These are phyloP conservation scores for Andrena praecox DNA, from an alignment of 2,888 invertebrate genomes.

Conservation along the genomic window DNA sequence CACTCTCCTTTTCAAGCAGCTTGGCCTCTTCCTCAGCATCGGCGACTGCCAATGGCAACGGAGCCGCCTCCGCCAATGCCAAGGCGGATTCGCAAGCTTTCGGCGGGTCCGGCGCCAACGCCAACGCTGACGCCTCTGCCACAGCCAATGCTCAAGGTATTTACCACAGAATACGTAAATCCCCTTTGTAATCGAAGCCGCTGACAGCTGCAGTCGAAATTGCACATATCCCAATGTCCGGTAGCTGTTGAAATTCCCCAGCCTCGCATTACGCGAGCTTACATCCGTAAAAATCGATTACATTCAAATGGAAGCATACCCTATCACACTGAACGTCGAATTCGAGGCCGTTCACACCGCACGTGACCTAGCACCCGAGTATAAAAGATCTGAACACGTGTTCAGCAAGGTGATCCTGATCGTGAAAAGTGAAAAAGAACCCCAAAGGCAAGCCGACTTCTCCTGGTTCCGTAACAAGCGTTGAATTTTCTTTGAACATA, in stretches of 20 bases:
- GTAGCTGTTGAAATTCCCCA: background rate
- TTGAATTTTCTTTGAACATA: slow-evolving; percentile 53
- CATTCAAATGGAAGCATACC: too few relatives aligned
- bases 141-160: slow-evolving; percentile 63
- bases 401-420: too few relatives aligned
- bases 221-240: too few relatives aligned
- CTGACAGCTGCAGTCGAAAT: background rate
- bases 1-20: slow-evolving; percentile 72
- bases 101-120: slow-evolving; percentile 52
- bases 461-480: slow-evolving; percentile 16
- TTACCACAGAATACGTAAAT: background rate
- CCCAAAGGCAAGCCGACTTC: background rate
- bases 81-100: slow-evolving; percentile 61
- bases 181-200: background rate
- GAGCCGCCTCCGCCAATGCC: slow-evolving; percentile 53
- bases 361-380: too few relatives aligned
- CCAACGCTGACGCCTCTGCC: slow-evolving; percentile 54
- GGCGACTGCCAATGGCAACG: slow-evolving; percentile 69
- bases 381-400: too few relatives aligned
- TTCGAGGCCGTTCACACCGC: too few relatives aligned
- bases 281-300: background rate
- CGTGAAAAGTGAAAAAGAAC: background rate
- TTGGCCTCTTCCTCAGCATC: slow-evolving; percentile 71
- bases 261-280: background rate
- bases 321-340: too few relatives aligned